phyloP scores from a whole-genome alignment of 2,797 vertebrate species.

The Sebastolobus alascanus region DNA sequence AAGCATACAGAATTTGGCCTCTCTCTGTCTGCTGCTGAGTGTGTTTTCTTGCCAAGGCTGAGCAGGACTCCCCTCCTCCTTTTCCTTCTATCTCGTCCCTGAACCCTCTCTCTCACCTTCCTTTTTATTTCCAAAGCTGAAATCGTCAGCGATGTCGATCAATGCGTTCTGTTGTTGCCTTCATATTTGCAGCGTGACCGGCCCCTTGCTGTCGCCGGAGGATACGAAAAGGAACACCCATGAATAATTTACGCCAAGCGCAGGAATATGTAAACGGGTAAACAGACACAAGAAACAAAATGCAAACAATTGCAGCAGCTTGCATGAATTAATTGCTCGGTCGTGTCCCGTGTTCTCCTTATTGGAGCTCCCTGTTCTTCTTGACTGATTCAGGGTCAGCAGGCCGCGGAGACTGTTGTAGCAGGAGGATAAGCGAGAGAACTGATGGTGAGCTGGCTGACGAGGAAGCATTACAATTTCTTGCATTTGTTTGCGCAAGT shows the following conservation, averaged over 20 bases:
- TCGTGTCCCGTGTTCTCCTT: background rate
- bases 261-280: constrained; percentile 70
- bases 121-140: constrained; percentile 26
- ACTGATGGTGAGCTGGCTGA: background rate
- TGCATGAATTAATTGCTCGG: constrained; percentile 58
- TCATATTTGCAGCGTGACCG: constrained; percentile 46
- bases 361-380: constrained; percentile 47
- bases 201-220: constrained; percentile 46
- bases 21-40: background rate
- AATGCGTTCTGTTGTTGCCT: constrained; percentile 26
- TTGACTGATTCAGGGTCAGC: constrained; percentile 47
- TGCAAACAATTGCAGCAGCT: constrained; percentile 65
- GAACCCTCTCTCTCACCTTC: constrained; percentile 12
- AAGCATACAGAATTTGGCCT: constrained; percentile 2
- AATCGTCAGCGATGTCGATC: constrained; percentile 36
- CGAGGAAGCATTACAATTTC: constrained; percentile 19
- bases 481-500: constrained; percentile 14
- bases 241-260: constrained; percentile 72
- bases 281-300: constrained; percentile 76
- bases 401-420: background rate
- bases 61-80: background rate
- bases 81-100: background rate
- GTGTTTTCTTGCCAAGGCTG: background rate
- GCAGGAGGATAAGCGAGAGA: constrained; percentile 2
- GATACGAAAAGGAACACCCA: constrained; percentile 62